Evolutionary conservation across 2,113 vertebrate species (phyloP), one percentile per base, ranked within the genome.

Genomic region (Pseudorasbora parva): DNA sequence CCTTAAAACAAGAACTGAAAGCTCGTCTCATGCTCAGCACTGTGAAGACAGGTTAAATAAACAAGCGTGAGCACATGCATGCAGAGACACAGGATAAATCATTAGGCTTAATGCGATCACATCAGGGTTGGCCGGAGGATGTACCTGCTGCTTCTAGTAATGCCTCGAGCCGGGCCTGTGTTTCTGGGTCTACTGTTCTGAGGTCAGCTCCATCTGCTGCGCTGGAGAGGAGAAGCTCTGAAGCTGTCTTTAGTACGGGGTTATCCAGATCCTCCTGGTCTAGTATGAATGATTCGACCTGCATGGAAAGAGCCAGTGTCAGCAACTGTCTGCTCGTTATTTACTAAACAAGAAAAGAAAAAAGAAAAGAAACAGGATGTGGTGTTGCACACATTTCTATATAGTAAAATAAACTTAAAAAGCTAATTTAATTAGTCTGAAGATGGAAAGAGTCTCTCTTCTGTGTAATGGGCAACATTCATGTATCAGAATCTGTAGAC

Each of bases 211-310:
- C 98, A 87, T 99, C 97, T 91, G 97, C 96, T 85, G 97, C 96
- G 69, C 96, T 98, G 60, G 98, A 97, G 87, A 99, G 93, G 90
- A 99, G 97, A 87, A 99, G 93, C 92, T 99, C 97, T 86, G 97
- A 99, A 0, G 98, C 97, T 1, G 98, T 98, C 95, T 99, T 99
- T 91, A 99, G 96, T 86, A 99, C 98, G 83, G 97, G 97, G 93
- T 98, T 99, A 94, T 99, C 98, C 91, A 99, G 93, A 93, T 99
- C 97, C 91, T 99, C 98, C 95, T 99, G 98, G 93, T 99, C 98
- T 95, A 99, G 93, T 93, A 99, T 99, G 92, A 99, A 99, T 37
- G 98, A 99, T 92, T 99, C 98, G 83, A 99, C 97, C 98, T 99
- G 51, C 3, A 84, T 45, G 51, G 37, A 86, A n/a, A 82, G 23